phyloP scores from a whole-genome alignment of 2,113 vertebrate genomes.

The Excalfactoria chinensis region DNA sequence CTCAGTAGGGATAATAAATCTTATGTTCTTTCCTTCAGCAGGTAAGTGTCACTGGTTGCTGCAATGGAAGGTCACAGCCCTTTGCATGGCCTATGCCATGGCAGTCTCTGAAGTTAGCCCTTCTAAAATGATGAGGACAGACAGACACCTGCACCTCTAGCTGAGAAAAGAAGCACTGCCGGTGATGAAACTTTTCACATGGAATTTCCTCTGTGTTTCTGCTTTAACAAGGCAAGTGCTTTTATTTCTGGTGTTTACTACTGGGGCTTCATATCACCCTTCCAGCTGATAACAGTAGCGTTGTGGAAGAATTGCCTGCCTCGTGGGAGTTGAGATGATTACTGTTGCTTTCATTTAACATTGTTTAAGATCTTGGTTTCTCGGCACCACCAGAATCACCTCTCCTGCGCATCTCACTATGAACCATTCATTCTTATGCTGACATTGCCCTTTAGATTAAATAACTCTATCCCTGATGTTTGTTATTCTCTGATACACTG shows the following conservation, averaged over 20 bases:
- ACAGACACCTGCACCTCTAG: neutral
- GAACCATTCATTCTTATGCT: neutral
- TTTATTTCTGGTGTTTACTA: neutral
- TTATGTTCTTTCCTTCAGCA: neutral
- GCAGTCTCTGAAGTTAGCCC: neutral
- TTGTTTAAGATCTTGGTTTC: neutral
- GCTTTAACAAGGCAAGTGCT: neutral
- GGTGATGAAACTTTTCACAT: neutral
- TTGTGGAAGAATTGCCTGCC: neutral
- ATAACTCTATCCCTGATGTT: neutral
- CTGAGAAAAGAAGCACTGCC: neutral
- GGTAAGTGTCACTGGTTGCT: neutral
- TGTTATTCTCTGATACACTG: conserved; percentile 1
- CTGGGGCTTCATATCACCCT: neutral
- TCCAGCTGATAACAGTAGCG: neutral
- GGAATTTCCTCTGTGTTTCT: neutral
- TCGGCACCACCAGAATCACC: neutral
- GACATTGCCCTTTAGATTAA: conserved; percentile 13
- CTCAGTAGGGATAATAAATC: neutral
- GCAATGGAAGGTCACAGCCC: fast-evolving
- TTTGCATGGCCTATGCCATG: fast-evolving
- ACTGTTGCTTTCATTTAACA: neutral
- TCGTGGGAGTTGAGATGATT: neutral
- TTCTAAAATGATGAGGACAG: neutral
- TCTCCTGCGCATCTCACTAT: neutral